A percentile compares a stretch with the other conserved stretches of the same genome.
These are phyloP conservation scores for Pseudomyrmex gracilis DNA, from an alignment of 1,140 invertebrate genomes.

Conservation along the genomic window DNA sequence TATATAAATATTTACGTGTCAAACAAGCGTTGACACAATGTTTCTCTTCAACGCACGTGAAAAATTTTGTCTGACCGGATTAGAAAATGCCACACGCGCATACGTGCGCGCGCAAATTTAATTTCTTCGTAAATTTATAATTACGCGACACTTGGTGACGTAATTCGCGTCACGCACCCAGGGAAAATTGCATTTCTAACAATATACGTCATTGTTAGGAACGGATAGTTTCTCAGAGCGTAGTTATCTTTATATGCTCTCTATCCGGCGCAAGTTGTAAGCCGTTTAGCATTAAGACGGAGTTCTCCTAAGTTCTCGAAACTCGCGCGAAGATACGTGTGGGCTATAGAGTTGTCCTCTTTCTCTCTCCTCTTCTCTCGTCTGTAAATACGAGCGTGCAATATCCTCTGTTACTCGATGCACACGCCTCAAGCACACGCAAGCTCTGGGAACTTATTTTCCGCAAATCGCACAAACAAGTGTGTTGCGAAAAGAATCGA, in stretches of 20 bases:
- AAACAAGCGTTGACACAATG: not conserved
- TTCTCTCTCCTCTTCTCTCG: too few relatives aligned
- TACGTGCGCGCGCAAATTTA: too few relatives aligned
- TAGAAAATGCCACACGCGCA: too few relatives aligned
- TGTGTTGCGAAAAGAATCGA: not conserved
- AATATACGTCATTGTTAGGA: slow-evolving; percentile 41
- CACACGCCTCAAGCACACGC: not conserved
- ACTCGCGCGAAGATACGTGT: slow-evolving; percentile 32
- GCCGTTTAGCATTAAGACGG: slow-evolving; percentile 54
- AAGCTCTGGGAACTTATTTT: slow-evolving; percentile 2
- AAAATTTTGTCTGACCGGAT: not conserved
- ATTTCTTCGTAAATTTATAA: slow-evolving; percentile 34
- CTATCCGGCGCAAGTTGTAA: slow-evolving; percentile 50
- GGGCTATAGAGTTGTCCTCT: slow-evolving; percentile 27
- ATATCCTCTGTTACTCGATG: slow-evolving; percentile 39
- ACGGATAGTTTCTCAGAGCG: slow-evolving; percentile 50
- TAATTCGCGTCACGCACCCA: slow-evolving; percentile 28
- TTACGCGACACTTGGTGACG: slow-evolving; percentile 5
- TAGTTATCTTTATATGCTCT: slow-evolving; percentile 57
- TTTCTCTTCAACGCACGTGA: not conserved
- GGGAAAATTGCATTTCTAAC: slow-evolving; percentile 53
- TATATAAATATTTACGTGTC: not conserved
- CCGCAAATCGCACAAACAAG: not conserved
- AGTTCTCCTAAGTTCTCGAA: slow-evolving; percentile 56
- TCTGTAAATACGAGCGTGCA: slow-evolving; percentile 42